phyloP scores from a whole-genome alignment of 2,888 invertebrate genomes.

The Diogma glabrata region DNA sequence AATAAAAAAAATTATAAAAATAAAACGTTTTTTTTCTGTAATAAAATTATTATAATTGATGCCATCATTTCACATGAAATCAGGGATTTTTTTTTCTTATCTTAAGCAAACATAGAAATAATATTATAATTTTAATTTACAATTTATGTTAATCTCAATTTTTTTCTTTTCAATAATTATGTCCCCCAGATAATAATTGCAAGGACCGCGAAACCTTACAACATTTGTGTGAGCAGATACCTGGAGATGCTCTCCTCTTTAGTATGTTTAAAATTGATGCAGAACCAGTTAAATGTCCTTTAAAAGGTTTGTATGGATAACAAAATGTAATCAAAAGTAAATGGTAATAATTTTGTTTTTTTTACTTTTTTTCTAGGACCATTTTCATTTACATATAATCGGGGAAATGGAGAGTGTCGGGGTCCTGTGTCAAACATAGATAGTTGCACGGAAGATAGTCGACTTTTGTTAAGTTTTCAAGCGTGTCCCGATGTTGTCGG shows the following conservation, averaged over 20 bases:
- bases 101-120: too few species aligned
- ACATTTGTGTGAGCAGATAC: conserved; percentile 73
- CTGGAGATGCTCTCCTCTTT: conserved; percentile 78
- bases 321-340: neutral
- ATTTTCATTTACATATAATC: conserved; percentile 86
- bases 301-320: conserved; percentile 36
- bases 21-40: too few species aligned
- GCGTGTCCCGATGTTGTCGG: conserved; percentile 86
- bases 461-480: conserved; percentile 81
- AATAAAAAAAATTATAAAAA: too few species aligned
- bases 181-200: conserved; percentile 37
- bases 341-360: neutral
- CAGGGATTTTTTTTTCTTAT: conserved; percentile 26
- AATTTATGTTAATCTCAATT: conserved; percentile 10
- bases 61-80: too few species aligned
- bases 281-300: conserved; percentile 77
- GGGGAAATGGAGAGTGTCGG: conserved; percentile 81
- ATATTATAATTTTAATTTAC: neutral
- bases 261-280: conserved; percentile 85
- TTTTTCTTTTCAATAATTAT: conserved; percentile 31
- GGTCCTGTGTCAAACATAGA: conserved; percentile 85
- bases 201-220: conserved; percentile 54
- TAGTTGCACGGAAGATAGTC: conserved; percentile 86
- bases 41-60: too few species aligned
- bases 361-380: conserved; percentile 55